These are phyloP conservation scores for Lycophotia porphyrea DNA, from an alignment of 2,888 invertebrate species.

Conservation along the genomic window DNA sequence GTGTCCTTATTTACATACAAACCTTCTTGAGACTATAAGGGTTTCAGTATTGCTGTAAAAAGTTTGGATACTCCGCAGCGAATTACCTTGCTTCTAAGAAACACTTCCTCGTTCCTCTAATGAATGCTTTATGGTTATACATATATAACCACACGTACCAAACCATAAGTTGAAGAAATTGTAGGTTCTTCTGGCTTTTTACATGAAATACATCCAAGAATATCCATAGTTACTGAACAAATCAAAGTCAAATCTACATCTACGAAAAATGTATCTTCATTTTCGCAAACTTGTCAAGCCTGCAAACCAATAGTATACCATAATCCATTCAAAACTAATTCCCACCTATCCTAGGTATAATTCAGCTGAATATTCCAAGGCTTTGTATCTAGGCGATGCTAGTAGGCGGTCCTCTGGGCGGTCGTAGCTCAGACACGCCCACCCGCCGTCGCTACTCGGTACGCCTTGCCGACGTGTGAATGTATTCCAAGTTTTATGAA, in stretches of 20 bases:
- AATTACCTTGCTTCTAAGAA: background rate
- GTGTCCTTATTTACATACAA: background rate
- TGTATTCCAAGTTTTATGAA: conserved; percentile 57
- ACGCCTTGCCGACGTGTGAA: conserved; percentile 62
- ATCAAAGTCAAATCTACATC: background rate
- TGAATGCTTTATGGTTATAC: background rate
- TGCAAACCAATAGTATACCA: conserved; percentile 12
- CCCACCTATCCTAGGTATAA: conserved; percentile 51
- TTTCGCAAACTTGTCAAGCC: background rate
- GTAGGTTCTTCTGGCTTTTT: background rate
- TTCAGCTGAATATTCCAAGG: conserved; percentile 67
- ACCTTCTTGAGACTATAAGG: background rate
- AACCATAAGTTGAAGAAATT: background rate
- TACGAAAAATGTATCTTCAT: background rate
- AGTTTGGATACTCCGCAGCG: too few relatives aligned
- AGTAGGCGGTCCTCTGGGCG: conserved; percentile 85
- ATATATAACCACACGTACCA: background rate
- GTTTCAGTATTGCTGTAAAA: background rate
- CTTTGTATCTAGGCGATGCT: conserved; percentile 69
- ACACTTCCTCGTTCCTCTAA: background rate
- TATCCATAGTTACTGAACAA: background rate
- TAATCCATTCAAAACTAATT: conserved; percentile 53
- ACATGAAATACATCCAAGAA: background rate
- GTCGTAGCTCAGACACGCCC: conserved; percentile 82
- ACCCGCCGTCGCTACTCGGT: conserved; percentile 74